Base-by-base conservation (phyloP, 2,113 vertebrate species). In the Phyllopteryx taeniolatus region DNA sequence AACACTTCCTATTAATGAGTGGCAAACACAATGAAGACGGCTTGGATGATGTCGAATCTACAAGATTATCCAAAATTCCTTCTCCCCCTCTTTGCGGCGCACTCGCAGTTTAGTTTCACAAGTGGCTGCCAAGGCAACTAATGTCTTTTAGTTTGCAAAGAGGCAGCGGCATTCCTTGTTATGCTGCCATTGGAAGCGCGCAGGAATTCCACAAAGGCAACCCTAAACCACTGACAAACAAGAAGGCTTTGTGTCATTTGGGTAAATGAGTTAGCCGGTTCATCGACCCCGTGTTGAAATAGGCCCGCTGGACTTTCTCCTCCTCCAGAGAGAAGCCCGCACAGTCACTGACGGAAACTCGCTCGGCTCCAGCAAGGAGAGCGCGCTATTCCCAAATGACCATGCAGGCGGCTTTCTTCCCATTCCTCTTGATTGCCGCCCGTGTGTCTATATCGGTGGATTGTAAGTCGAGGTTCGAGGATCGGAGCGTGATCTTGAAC, bases 291-390 rank as follows among this genome's bases (percentile, higher is more conserved):
- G 63, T 87, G 84, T 87, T 87, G 88, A 90, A 88, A 89, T 83
- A 91, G 81, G 78, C 68, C 68, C 14, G 86, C 59, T 91, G 90
- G 90, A 91, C 88, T 90, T 90, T 90, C 87, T 89, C 87, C 90
- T 86, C 76, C 73, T 84, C 67, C 76, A 87, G 75, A 75, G 22
- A 67, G 77, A 72, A 44, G 71, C 51, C 60, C 68, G 51, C 77
- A 68, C 75, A 43, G 54, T 68, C n/a, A 11, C 72, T 67, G 11
- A 67, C 76, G 78, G 43, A 39, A 74, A 33, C 61, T 87, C 20
- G 64, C 49, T 62, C 77, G 44, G 67, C 54, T 12, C 35, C 66
- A 43, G 72, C 9, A 43, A 61, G 68, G 57, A 73, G 27, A 76
- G 35, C 68, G 13, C 63, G 4, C 56, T 74, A 68, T 75, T 68